phyloP scores from a whole-genome alignment of 2,113 vertebrate genomes.

The Aptenodytes forsteri region DNA sequence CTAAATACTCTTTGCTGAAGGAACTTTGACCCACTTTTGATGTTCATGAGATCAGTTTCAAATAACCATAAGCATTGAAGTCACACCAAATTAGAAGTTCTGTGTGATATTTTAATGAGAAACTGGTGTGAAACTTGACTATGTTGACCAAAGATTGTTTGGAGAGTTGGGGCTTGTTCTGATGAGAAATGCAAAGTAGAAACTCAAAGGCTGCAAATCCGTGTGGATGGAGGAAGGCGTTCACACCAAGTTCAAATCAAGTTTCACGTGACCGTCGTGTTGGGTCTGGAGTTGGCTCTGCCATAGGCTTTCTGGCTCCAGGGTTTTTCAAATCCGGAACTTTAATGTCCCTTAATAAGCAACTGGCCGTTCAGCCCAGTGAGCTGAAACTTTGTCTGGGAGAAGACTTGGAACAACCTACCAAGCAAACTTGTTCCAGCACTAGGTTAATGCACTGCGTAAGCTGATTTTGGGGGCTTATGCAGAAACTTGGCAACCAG shows the following conservation, averaged over 20 bases:
- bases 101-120: background rate
- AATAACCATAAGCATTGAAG: background rate
- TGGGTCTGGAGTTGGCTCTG: background rate
- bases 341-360: background rate
- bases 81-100: background rate
- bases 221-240: background rate
- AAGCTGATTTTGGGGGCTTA: background rate
- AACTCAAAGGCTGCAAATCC: background rate
- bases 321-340: background rate
- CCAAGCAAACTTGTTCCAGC: background rate
- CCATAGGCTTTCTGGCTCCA: background rate
- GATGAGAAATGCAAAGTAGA: background rate
- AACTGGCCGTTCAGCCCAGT: accelerated
- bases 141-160: background rate
- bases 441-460: background rate
- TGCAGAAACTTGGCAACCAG: background rate
- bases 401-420: background rate
- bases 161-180: background rate
- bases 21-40: background rate
- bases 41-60: constrained; percentile 6
- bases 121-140: constrained; percentile 8
- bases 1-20: background rate
- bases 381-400: background rate
- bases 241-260: background rate
- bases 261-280: accelerated